Conservation (phyloP, 2,113 vertebrate species). For the Oenanthe melanoleuca region DNA sequence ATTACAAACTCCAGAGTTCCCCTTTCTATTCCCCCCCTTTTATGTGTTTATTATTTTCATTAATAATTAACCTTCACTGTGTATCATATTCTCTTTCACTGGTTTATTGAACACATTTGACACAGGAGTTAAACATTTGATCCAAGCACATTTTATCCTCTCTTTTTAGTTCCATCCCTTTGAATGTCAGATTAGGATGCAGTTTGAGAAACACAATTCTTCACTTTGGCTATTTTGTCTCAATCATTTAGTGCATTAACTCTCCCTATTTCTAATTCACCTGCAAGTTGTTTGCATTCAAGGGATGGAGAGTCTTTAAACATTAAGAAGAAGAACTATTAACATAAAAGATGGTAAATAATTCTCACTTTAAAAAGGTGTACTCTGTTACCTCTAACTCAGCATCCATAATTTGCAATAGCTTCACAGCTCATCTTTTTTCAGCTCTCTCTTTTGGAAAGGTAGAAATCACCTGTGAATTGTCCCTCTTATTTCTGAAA, state of each 20-base stretch:
- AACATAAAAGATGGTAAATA: not conserved
- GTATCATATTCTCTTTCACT: not conserved
- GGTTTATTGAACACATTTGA: not conserved
- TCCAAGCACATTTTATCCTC: not conserved
- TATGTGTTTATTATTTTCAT: not conserved
- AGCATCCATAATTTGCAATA: not conserved
- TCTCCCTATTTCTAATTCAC: not conserved
- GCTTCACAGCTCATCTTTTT: not conserved
- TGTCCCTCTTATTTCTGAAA: not conserved
- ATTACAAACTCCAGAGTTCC: not conserved
- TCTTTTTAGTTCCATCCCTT: not conserved
- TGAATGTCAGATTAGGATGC: not conserved
- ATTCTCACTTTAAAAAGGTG: not conserved
- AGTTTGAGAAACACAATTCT: not conserved
- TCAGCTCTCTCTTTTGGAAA: not conserved
- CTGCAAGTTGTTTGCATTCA: not conserved
- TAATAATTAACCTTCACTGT: constrained; percentile 19
- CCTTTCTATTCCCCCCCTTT: not conserved
- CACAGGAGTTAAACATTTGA: not conserved
- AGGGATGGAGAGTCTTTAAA: not conserved
- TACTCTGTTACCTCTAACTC: not conserved
- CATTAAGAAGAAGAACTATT: not conserved
- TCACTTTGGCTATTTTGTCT: not conserved
- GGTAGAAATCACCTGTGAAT: not conserved
- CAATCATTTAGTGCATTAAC: not conserved